A percentile compares a stretch with the other conserved stretches of the same genome.
Conservation (phyloP, 2,888 invertebrate genomes). For the Acanthacorydalis orientalis region DNA sequence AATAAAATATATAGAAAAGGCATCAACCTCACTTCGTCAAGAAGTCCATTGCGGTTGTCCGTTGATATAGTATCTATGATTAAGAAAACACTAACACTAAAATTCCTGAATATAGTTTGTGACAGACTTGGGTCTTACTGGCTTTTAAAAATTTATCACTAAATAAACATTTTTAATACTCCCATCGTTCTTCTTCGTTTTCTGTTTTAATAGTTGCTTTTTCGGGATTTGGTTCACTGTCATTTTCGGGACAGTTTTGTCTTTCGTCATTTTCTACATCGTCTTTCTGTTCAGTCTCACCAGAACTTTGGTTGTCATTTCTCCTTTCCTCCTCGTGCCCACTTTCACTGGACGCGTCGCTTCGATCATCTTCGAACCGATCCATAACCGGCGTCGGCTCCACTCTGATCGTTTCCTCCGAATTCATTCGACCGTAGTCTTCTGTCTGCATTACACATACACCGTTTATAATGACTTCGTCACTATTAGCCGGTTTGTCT, state of each 20-base stretch:
- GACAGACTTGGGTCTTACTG: slow-evolving; percentile 2
- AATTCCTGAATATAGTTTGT: slow-evolving; percentile 1
- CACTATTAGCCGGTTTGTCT: slow-evolving; percentile 36
- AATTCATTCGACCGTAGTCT: slow-evolving; percentile 34
- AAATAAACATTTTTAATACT: slow-evolving; percentile 26
- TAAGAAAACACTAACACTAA: slow-evolving; percentile 4
- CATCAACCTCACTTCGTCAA: slow-evolving; percentile 5
- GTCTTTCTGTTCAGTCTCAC: slow-evolving; percentile 12
- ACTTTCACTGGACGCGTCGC: slow-evolving; percentile 30
- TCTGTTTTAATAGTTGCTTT: slow-evolving; percentile 32
- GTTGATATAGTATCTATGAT: slow-evolving; percentile 10
- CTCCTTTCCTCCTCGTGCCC: slow-evolving; percentile 12
- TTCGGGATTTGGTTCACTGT: slow-evolving; percentile 27
- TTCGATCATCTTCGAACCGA: slow-evolving; percentile 35
- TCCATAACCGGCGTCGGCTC: slow-evolving; percentile 61
- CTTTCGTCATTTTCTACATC: slow-evolving; percentile 18
- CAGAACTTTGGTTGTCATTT: slow-evolving; percentile 6
- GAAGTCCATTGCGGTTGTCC: slow-evolving; percentile 6
- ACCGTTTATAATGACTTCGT: slow-evolving; percentile 83
- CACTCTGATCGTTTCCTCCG: slow-evolving; percentile 56
- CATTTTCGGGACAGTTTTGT: slow-evolving; percentile 11
- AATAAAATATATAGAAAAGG: slow-evolving; percentile 2
- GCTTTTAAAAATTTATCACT: slow-evolving; percentile 8
- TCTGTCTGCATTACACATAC: slow-evolving; percentile 83
- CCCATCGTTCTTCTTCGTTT: slow-evolving; percentile 45